Evolutionary conservation across 2,888 invertebrate genomes (phyloP), one percentile per base, ranked within the genome.

Genomic region (Nephrotoma flavescens): DNA sequence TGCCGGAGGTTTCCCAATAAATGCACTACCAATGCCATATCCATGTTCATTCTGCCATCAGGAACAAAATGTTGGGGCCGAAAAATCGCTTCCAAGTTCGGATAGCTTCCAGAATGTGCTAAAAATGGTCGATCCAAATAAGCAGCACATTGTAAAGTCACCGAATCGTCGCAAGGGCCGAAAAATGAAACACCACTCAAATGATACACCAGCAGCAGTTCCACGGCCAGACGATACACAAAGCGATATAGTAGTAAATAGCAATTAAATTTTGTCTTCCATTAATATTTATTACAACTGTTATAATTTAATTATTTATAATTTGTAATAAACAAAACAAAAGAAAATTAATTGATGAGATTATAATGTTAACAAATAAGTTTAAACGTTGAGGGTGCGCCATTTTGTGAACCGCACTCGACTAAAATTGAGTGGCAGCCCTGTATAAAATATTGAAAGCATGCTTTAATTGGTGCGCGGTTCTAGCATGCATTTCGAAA

Each of bases 1-100:
- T 94, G 94, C 6, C 90, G 91, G 44, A 84, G 93, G 93, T 89
- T 94, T 94, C 90, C 94, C 94, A 0, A 9, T 44, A 42, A 92
- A 93, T 42, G 94, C 94, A 0, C 92, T 93, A 44, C 92, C 94
- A 31, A 93, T 94, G 11, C 93, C 93, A 45, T 94, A 94, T 89
- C 94, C 93, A 87, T 94, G 94, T 89, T 92, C 92, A 41, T 93
- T 93, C 87, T 94, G 94, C 89, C 92, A 92, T 89, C 91, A 91
- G 5, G 41, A 42, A 15, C 92, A 87, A 87, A 88, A 88, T 15
- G 88, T 84, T 83, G 19, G 44, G 11, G 5, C n/a, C 6, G 41
- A 19, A 9, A 71, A 86, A n/a, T 86, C 86, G 6, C 41, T 45
- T 86, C 84, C 84, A 88, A 83, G 85, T 7, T 87, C 87, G 6